A percentile compares a stretch with the other conserved stretches of the same genome.
Conservation (phyloP, 2,888 invertebrate species). For the Agriotes lineatus region DNA sequence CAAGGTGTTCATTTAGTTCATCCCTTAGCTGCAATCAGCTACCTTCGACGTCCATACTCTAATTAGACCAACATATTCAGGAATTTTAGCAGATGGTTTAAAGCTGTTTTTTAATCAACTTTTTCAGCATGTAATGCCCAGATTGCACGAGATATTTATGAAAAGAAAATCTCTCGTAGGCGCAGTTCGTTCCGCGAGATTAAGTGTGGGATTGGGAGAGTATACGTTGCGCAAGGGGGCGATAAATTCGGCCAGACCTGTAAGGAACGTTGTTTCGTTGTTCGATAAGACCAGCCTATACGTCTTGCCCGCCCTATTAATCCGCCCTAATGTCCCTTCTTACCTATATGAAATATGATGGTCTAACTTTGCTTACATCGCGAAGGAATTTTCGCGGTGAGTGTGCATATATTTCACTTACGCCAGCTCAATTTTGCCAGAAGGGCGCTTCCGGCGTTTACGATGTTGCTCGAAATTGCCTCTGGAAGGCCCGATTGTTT, state of each 20-base stretch:
- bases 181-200: not conserved
- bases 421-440: not conserved
- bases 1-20: no score
- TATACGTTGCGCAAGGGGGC: constrained; percentile 6
- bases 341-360: constrained; percentile 10
- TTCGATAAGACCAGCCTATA: constrained; percentile 13
- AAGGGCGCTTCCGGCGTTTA: not conserved
- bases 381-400: not conserved
- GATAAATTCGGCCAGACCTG: constrained; percentile 1
- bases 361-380: not conserved
- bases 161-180: not conserved
- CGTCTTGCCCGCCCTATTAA: constrained; percentile 9
- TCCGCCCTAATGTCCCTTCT: not conserved
- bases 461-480: not conserved
- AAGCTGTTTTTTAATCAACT: no score
- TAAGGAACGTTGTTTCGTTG: constrained; percentile 7
- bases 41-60: no score
- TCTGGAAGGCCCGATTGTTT: no score
- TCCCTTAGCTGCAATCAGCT: no score
- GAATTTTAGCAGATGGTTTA: no score
- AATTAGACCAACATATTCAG: no score
- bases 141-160: no score
- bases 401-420: constrained; percentile 1
- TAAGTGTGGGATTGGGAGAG: constrained; percentile 7
- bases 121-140: no score